Evolutionary conservation across 2,113 vertebrate genomes (phyloP).

Genomic region (Glaucomys volans): DNA sequence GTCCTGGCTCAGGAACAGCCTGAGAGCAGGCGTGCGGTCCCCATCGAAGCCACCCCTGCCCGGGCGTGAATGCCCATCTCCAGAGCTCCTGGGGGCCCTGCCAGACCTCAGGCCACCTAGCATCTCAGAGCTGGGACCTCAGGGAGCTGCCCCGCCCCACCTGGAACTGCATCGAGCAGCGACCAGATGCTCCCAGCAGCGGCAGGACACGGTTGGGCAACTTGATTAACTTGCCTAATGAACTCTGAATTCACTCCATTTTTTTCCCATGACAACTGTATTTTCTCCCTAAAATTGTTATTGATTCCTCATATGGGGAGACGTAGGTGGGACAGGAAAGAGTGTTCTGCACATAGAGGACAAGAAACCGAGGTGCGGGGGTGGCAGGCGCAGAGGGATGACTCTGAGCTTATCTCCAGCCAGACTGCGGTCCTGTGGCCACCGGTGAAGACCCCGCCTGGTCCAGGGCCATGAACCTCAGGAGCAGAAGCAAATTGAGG

Average conservation of each 20-base stretch:
- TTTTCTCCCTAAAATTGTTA: conserved; percentile 76
- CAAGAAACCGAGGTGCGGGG: neutral
- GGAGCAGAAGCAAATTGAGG: neutral
- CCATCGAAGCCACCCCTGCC: fast-evolving
- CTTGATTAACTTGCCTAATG: conserved; percentile 81
- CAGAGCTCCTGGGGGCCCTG: neutral
- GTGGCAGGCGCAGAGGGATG: neutral
- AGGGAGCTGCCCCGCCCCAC: neutral
- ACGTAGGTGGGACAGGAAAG: conserved; percentile 51
- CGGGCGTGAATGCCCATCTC: fast-evolving
- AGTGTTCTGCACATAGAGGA: neutral
- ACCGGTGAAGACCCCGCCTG: no score
- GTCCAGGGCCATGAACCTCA: no score
- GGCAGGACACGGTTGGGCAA: conserved; percentile 62
- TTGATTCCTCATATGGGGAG: conserved; percentile 78
- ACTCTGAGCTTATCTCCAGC: neutral
- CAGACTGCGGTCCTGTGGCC: neutral
- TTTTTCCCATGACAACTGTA: conserved; percentile 47
- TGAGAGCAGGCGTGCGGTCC: fast-evolving
- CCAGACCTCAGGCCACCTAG: neutral
- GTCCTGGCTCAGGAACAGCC: no score
- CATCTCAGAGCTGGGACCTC: neutral
- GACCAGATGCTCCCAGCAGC: conserved; percentile 37
- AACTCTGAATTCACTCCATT: conserved; percentile 75
- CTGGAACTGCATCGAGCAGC: conserved; percentile 15